A percentile compares a stretch with the other conserved stretches of the same genome.
phyloP scores from a whole-genome alignment of 2,113 vertebrate species.

The Baryphthengus martii region DNA sequence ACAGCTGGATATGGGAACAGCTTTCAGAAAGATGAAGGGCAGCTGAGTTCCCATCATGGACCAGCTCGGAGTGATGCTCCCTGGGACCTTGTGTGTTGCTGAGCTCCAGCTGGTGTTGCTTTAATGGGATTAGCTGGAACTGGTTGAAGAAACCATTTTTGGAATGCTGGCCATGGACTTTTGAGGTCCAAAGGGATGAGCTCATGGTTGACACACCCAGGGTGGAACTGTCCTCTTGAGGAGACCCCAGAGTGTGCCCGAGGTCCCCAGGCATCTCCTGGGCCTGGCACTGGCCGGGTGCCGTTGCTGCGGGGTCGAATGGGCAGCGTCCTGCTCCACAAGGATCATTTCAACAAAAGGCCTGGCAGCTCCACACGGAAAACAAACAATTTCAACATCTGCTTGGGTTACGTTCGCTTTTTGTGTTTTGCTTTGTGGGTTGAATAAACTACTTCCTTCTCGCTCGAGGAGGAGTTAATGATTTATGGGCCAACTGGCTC shows the following conservation, averaged over 20 bases:
- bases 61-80: accelerated
- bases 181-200: not conserved
- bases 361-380: not conserved
- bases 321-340: not conserved
- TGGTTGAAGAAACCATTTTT: not conserved
- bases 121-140: not conserved
- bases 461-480: not conserved
- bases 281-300: accelerated
- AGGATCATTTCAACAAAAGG: not conserved
- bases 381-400: conserved; percentile 58
- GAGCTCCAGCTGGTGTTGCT: not conserved
- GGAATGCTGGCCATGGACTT: accelerated
- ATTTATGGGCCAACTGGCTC: not conserved
- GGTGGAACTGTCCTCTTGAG: not conserved
- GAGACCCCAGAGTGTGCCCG: accelerated
- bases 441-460: not conserved
- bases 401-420: not conserved
- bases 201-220: accelerated
- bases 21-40: not conserved
- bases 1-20: not conserved
- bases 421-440: not conserved
- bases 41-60: not conserved
- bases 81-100: not conserved
- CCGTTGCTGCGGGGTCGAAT: accelerated
- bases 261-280: accelerated